These are phyloP conservation scores for Tyrophagus putrescentiae DNA, from an alignment of 1,140 invertebrate species.

Conservation along the genomic window DNA sequence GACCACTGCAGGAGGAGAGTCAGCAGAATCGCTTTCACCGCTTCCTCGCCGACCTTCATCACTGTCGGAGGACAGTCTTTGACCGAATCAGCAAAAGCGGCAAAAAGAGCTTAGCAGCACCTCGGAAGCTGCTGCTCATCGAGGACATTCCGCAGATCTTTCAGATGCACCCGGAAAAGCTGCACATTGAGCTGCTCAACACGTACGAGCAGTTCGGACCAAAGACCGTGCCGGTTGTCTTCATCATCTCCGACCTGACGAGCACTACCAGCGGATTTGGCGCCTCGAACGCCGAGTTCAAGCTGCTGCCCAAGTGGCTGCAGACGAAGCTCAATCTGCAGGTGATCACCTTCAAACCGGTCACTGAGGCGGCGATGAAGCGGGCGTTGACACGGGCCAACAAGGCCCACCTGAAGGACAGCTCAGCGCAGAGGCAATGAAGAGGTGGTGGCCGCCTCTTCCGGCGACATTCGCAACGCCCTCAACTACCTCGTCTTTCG, in stretches of 20 bases:
- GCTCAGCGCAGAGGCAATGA: neutral
- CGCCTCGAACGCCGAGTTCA: too few species aligned
- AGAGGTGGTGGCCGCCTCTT: neutral
- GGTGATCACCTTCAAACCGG: slow-evolving; percentile 14
- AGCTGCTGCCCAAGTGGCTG: slow-evolving; percentile 13
- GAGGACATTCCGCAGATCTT: slow-evolving; percentile 19
- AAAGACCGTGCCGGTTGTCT: slow-evolving; percentile 16
- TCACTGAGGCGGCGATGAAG: neutral
- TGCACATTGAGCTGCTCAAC: slow-evolving; percentile 6
- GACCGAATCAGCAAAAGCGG: too few species aligned
- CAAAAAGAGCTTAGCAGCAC: too few species aligned
- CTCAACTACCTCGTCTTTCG: slow-evolving; percentile 13
- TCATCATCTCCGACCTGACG: slow-evolving; percentile 13
- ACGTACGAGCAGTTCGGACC: neutral
- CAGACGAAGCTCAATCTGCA: slow-evolving; percentile 6
- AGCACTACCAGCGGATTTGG: neutral
- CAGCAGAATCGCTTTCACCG: neutral
- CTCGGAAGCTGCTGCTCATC: neutral
- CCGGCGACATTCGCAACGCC: slow-evolving; percentile 13
- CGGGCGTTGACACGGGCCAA: neutral
- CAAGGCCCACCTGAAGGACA: neutral
- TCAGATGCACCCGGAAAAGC: neutral
- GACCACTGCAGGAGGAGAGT: neutral
- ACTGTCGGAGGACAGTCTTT: neutral
- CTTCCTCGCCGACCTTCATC: neutral